Evolutionary conservation across 1,140 invertebrate species (phyloP), one percentile per base, ranked within the genome.

Genomic region (Hycleus cichorii): DNA sequence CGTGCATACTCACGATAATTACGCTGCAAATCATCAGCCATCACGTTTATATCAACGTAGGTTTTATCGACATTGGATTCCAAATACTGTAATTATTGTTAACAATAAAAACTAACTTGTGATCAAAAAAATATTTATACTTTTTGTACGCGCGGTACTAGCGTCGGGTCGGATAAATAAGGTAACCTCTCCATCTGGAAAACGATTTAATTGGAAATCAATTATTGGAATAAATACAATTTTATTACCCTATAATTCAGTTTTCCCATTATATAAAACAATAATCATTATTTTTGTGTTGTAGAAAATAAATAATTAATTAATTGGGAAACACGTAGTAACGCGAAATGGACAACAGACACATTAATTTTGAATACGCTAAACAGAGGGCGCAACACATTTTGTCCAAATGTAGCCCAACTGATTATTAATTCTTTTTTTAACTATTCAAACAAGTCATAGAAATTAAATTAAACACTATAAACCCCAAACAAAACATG

Each of bases 1-100:
- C 70, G 75, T n/a, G 74, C 72, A 72, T 84, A 84, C 40, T 84
- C 81, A n/a, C 73, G 70, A 63, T 78, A 83, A 52, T 74, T 75
- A 58, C 66, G 74, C 66, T 81, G 80, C 8, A 85, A 67, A 39
- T 75, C 67, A 59, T 82, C 78, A 18, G 80, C 78, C 80, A 84
- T 82, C 47, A 77, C 75, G 56, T 77, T 75, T 9, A 83, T 75
- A 68, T 83, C 78, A 24, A 83, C 77, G 50, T 77, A 81, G 3
- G 76, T 74, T 60, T 77, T 78, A 46, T 79, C 75, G 49, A 76
- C 75, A 63, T 80, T 78, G 40, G 75, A 75, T 60, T 76, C 77
- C 61, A 82, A 69, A 61, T 80, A 81, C 79, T 81, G 61, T 39
- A 73, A 71, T 39, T 70, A 69, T 10, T 39, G 3, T 40, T 24